Evolutionary conservation across 1,140 invertebrate genomes (phyloP).

Genomic region (Aphis gossypii): DNA sequence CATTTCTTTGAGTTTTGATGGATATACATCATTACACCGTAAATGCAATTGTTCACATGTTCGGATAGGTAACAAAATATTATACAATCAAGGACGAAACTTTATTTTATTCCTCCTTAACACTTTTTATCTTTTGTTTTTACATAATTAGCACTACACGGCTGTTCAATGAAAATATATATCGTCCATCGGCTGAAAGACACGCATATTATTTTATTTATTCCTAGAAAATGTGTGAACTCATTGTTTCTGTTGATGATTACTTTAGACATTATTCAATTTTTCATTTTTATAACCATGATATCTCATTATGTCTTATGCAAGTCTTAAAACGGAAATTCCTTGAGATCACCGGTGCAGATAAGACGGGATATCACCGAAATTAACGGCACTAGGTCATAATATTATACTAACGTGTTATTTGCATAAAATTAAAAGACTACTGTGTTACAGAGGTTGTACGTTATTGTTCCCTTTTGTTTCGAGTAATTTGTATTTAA

Average conservation of each 20-base stretch:
- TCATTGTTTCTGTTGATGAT: conserved; percentile 26
- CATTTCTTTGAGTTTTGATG: conserved; percentile 21
- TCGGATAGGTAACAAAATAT: not conserved
- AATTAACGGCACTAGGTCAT: conserved; percentile 52
- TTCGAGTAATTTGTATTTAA: conserved; percentile 11
- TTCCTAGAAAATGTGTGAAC: not conserved
- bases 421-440: conserved; percentile 49
- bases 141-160: conserved; percentile 32
- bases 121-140: conserved; percentile 39
- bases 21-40: conserved; percentile 23
- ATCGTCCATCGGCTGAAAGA: not conserved
- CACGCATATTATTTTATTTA: not conserved
- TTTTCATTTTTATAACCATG: conserved; percentile 35
- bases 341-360: conserved; percentile 37
- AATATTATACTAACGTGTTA: not conserved
- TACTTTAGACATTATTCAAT: conserved; percentile 44
- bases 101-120: not conserved
- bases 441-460: not conserved
- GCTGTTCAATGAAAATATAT: conserved; percentile 40
- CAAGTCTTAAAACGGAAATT: conserved; percentile 40
- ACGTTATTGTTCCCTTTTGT: conserved; percentile 35
- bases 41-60: conserved; percentile 16
- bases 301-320: conserved; percentile 15
- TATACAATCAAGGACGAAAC: conserved; percentile 34
- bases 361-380: conserved; percentile 25